Evolutionary conservation across 2,888 invertebrate genomes (phyloP), one percentile per base, ranked within the genome.

Genomic region (Agriopis leucophaearia): DNA sequence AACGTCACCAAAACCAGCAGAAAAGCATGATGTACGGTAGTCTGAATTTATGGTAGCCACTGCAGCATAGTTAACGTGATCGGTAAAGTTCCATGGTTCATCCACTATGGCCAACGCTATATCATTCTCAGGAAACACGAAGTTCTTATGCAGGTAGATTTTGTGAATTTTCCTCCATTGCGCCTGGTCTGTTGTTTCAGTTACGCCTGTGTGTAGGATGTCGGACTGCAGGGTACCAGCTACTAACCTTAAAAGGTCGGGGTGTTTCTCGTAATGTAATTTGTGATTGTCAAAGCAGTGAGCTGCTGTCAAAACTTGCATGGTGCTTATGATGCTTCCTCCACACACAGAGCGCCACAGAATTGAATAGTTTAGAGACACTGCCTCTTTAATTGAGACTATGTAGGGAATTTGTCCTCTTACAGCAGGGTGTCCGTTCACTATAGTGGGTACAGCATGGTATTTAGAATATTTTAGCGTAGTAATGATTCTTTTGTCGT

Each of bases 231-330:
- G 52, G 35, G 73, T 80, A 0, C 91, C 91, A 0, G 90, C 90
- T 0, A 89, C 87, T 0, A 84, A 63, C 1, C 88, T 79, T 0
- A 90, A 73, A 0, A 62, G 0, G 0, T 70, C 35, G 0, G 84
- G 82, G 9, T 83, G 58, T 40, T 71, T 77, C 0, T 66, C 62
- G 67, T 81, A 87, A 54, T 69, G 82, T 69, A 85, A 90, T 13
- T 81, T n/a, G 8, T 83, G 71, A 0, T 51, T 64, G 77, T 91
- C 91, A 70, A 92, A 92, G 73, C 91, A 91, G 51, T 92, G 91
- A 0, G 90, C 91, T 0, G 91, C 91, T 1, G 91, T 85, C 0
- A 91, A 56, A 0, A 91, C 85, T 16, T 75, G 82, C 0, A 5
- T 6, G 0, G 56, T n/a, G 6, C 77, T 61, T 10, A 92, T 87